Evolutionary conservation across 2,113 vertebrate genomes (phyloP).

Genomic region (Vulpes lagopus): DNA sequence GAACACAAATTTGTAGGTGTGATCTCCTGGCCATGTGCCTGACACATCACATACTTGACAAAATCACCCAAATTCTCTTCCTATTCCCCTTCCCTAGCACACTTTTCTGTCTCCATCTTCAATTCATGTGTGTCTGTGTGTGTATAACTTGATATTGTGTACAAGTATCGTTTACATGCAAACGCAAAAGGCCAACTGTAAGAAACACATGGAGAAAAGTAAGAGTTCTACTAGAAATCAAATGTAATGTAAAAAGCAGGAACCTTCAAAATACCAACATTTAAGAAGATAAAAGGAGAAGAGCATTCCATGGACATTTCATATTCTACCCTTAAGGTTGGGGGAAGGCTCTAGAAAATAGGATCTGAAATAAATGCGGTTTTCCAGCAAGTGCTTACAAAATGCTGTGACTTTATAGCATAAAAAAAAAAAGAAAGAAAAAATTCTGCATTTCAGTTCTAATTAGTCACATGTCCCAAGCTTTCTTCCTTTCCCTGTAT

Average conservation of each 20-base stretch:
- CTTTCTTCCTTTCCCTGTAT: neutral
- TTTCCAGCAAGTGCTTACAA: neutral
- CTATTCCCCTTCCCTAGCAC: neutral
- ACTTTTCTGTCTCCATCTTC: neutral
- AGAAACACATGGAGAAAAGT: neutral
- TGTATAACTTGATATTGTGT: neutral
- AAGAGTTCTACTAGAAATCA: neutral
- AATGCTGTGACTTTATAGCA: neutral
- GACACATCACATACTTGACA: neutral
- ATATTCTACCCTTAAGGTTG: neutral
- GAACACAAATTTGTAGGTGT: neutral
- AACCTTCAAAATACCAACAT: neutral
- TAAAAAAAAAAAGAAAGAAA: neutral
- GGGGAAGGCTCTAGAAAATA: neutral
- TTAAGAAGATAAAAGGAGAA: neutral
- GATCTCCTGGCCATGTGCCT: neutral
- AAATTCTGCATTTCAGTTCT: neutral
- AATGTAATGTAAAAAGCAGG: neutral
- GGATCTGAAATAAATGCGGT: neutral
- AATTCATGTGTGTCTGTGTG: neutral
- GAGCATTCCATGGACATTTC: conserved; percentile 6
- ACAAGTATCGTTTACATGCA: neutral
- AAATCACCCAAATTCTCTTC: neutral
- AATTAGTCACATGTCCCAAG: neutral
- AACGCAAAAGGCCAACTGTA: neutral